Base-by-base conservation (phyloP, 2,797 vertebrate genomes). In the Macropodus opercularis region DNA sequence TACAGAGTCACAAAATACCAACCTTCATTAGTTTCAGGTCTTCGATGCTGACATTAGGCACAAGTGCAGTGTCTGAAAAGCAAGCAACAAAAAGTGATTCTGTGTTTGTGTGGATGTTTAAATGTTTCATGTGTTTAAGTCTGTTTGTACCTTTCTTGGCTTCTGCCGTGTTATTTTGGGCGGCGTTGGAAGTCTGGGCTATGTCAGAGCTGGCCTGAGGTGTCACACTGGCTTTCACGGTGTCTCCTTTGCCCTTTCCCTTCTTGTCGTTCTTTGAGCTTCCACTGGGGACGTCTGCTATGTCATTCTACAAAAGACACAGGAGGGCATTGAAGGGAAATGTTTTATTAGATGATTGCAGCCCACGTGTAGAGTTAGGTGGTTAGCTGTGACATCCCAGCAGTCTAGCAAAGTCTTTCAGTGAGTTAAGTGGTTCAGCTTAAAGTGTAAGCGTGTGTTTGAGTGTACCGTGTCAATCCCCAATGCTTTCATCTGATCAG, bases 1-100 rank as follows among this genome's bases (percentile, higher is more conserved):
- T 26, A 1, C 2, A 40, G 32, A 42, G 52, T 6, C 21, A 40
- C 9, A 8, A 60, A 3, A 38, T 1, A 72, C 81, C 84, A 84
- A 98, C 97, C 94, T 99, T 99, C 96, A 98, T 98, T 83, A 96
- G 97, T 83, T 98, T 99, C 71, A 99, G 88, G 80, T 99, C 97
- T 68, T 99, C 98, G 83, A 98, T 95, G 86, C 95, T 98, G 72
- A 98, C 94, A 84, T 94, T 96, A 89, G 96, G 95, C 84, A 97
- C 84, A 1, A 91, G 68, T 17, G 79, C 74, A 27, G 89, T 88
- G 87, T 95, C 96, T 98, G 77, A 65, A 90, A 89, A 22, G 6
- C 38, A 31, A 54, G 34, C 63, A 14, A 31, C 26, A 58, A 53
- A 27, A 22, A 2, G 40, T 18, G 18, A 7, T 22, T 36, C 7